A percentile compares a stretch with the other conserved stretches of the same genome.
Conservation (phyloP, 2,888 invertebrate species). For the Leptinotarsa rubiginosa region DNA sequence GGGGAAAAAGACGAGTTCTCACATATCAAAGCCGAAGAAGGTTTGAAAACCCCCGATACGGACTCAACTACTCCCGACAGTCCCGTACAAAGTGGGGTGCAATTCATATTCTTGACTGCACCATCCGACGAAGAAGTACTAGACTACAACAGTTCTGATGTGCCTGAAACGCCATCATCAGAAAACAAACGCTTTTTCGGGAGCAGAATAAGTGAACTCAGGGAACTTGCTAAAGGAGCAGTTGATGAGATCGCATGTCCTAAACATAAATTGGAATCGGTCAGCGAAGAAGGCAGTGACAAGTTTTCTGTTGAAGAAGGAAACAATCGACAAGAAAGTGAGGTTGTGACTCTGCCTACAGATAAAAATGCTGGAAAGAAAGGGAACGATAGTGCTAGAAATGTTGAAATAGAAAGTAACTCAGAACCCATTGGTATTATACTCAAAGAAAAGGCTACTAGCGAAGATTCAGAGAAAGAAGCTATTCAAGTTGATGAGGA, state of each 20-base stretch:
- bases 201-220: slow-evolving; percentile 57
- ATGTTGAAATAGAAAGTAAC: not conserved
- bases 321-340: slow-evolving; percentile 14
- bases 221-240: slow-evolving; percentile 59
- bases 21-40: slow-evolving; percentile 12
- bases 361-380: slow-evolving; percentile 5
- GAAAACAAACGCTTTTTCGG: slow-evolving; percentile 54
- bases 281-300: slow-evolving; percentile 51
- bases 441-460: not conserved
- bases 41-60: slow-evolving; percentile 41
- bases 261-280: slow-evolving; percentile 48
- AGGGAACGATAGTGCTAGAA: not conserved
- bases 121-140: slow-evolving; percentile 65
- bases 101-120: slow-evolving; percentile 63
- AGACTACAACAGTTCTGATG: slow-evolving; percentile 55
- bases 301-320: slow-evolving; percentile 38
- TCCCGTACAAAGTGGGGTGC: slow-evolving; percentile 51
- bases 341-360: slow-evolving; percentile 9
- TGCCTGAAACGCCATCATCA: slow-evolving; percentile 61
- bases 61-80: slow-evolving; percentile 46
- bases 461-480: slow-evolving; percentile 26
- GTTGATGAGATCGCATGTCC: slow-evolving; percentile 59
- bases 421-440: not conserved
- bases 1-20: slow-evolving; percentile 61
- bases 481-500: slow-evolving; percentile 61